Conservation (phyloP, 1,140 invertebrate genomes). For the Zaprionus tsacasi region DNA sequence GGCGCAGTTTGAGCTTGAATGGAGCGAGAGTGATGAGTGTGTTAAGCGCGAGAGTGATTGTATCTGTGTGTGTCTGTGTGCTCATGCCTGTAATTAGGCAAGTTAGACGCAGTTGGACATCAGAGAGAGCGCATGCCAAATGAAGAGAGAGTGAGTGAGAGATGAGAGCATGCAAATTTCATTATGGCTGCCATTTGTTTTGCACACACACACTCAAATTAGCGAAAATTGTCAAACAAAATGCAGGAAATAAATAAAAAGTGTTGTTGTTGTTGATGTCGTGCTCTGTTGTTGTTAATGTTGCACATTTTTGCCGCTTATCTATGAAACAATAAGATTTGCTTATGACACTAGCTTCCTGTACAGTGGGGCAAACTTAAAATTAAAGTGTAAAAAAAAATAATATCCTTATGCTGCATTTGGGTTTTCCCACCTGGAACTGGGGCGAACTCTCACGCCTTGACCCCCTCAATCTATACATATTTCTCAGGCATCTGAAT, state of each 20-base stretch:
- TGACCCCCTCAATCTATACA: constrained; percentile 19
- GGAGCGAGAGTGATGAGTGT: neutral
- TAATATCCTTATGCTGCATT: neutral
- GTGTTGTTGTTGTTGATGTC: constrained; percentile 16
- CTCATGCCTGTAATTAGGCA: neutral
- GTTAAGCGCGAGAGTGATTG: neutral
- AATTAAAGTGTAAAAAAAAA: neutral
- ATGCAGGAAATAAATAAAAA: constrained; percentile 54
- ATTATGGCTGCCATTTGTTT: neutral
- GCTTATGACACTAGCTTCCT: constrained; percentile 53
- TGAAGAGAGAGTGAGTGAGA: neutral
- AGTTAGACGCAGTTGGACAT: neutral
- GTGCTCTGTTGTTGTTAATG: constrained; percentile 21
- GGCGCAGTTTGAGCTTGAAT: neutral
- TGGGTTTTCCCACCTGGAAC: neutral
- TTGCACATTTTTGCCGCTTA: constrained; percentile 49
- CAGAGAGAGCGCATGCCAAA: neutral
- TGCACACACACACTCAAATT: constrained; percentile 31
- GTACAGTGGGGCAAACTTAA: constrained; percentile 3
- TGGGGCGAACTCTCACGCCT: constrained; percentile 39
- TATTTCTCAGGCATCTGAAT: neutral
- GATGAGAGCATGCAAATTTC: constrained; percentile 15
- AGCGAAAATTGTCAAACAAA: constrained; percentile 51
- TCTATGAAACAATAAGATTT: constrained; percentile 56
- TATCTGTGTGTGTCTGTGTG: neutral